phyloP scores from a whole-genome alignment of 2,113 vertebrate genomes.

The Spheniscus mendiculus region DNA sequence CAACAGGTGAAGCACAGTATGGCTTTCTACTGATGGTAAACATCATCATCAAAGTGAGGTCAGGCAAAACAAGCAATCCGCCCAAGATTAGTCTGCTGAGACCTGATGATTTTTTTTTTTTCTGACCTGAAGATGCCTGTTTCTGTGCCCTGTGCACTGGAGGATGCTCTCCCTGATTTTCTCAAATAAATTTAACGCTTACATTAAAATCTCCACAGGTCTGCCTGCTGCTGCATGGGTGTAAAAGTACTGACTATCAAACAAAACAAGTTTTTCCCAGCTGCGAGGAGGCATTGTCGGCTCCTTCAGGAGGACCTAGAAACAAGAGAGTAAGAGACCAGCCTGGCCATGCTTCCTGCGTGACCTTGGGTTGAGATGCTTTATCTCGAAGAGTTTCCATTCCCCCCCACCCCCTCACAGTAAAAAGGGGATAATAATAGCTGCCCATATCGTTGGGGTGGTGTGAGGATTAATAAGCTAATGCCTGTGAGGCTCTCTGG shows the following conservation, averaged over 20 bases:
- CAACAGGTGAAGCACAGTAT: not conserved
- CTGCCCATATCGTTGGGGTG: not conserved
- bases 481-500: not conserved
- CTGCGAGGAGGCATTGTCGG: not conserved
- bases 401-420: fast-evolving
- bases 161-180: not conserved
- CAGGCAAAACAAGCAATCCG: fast-evolving
- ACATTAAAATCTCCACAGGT: not conserved
- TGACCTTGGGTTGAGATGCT: not conserved
- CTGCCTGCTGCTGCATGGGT: not conserved
- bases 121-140: not conserved
- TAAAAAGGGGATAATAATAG: constrained; percentile 3
- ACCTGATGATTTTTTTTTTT: not conserved
- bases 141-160: not conserved
- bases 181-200: not conserved
- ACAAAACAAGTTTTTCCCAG: not conserved
- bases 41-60: fast-evolving
- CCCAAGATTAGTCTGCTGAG: not conserved
- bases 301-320: not conserved
- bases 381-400: not conserved
- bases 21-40: not conserved
- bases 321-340: not conserved
- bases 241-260: not conserved
- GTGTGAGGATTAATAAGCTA: constrained; percentile 14
- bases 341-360: fast-evolving